phyloP scores from a whole-genome alignment of 2,888 invertebrate species.

The Cataglyphis albicans region DNA sequence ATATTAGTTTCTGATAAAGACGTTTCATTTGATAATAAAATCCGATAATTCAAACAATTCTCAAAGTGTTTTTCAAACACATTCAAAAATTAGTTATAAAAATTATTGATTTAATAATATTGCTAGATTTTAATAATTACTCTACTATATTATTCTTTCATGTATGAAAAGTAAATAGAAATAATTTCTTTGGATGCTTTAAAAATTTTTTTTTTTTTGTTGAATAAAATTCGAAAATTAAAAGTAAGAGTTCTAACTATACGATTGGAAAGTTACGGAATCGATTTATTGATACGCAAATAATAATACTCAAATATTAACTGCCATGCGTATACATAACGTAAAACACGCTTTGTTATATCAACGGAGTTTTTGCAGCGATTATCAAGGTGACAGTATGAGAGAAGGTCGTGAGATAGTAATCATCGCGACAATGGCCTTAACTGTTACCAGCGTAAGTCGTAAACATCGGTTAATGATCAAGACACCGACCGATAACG shows the following conservation, averaged over 20 bases:
- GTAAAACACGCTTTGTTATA: conserved; percentile 59
- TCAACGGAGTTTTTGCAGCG: conserved; percentile 37
- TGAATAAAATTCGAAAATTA: not conserved
- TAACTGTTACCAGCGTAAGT: conserved; percentile 44
- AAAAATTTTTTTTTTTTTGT: too few species aligned
- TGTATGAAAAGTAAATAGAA: conserved; percentile 1
- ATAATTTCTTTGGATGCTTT: not conserved
- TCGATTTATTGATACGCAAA: conserved; percentile 14
- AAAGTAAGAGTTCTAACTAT: not conserved
- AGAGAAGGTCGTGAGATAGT: conserved; percentile 65
- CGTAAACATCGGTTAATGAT: conserved; percentile 27
- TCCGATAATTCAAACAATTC: not conserved
- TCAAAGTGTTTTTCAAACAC: not conserved
- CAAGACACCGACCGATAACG: conserved; percentile 26
- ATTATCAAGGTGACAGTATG: conserved; percentile 8
- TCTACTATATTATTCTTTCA: not conserved
- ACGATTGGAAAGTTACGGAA: not conserved
- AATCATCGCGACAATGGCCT: conserved; percentile 74
- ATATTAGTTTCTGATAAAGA: not conserved
- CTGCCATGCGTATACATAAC: conserved; percentile 51
- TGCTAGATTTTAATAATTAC: not conserved
- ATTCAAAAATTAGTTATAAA: not conserved
- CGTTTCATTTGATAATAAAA: conserved; percentile 20
- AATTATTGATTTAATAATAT: not conserved
- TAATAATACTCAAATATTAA: conserved; percentile 19